These are phyloP conservation scores for Dasyprocta punctata DNA, from an alignment of 2,113 vertebrate species.

Conservation along the genomic window DNA sequence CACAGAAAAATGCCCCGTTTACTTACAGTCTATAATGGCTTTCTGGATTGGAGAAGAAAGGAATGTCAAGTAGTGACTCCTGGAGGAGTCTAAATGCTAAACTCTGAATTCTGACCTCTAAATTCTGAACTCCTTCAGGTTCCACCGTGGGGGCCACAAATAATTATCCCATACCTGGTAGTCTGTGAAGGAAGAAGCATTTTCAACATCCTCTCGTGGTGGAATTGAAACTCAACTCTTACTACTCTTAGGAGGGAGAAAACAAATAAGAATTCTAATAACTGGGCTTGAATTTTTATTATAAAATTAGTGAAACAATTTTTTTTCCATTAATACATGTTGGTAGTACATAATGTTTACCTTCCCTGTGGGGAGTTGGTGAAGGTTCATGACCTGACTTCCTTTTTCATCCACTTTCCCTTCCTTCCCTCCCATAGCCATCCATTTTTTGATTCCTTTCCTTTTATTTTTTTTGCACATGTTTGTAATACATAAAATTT, in stretches of 20 bases:
- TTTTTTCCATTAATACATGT: background rate
- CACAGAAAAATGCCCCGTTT: background rate
- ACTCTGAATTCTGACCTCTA: background rate
- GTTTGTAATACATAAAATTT: background rate
- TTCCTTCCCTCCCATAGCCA: background rate
- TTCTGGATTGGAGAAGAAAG: background rate
- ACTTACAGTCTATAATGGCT: background rate
- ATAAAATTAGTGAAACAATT: slow-evolving; percentile 19
- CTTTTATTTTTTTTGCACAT: background rate
- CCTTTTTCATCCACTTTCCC: background rate
- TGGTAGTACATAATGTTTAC: background rate
- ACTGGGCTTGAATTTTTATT: background rate
- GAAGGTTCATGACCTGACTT: background rate
- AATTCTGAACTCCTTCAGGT: background rate
- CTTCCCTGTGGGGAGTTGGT: background rate
- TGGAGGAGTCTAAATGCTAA: background rate
- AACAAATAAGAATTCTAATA: slow-evolving; percentile 11
- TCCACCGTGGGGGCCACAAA: background rate
- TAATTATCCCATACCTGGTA: background rate
- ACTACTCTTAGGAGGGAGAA: background rate
- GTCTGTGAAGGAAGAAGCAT: background rate
- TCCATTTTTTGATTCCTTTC: background rate
- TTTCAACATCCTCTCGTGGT: background rate
- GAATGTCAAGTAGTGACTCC: background rate
- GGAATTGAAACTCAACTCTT: background rate